Base-by-base conservation (phyloP, 2,113 vertebrate species). In the Phyllostomus discolor region DNA sequence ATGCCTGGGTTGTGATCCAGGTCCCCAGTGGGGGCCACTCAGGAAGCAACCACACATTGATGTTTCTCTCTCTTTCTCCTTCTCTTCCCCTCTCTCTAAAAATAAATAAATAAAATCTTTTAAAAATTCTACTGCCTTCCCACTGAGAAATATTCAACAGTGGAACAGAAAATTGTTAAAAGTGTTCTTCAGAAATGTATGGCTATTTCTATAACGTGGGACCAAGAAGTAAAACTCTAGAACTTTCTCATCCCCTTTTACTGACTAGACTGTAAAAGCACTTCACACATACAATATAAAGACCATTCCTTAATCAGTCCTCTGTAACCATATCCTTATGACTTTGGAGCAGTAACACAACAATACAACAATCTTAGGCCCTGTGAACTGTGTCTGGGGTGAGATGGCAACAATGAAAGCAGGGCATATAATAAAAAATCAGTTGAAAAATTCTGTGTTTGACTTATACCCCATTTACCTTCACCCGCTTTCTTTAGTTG, bases 341-440 rank as follows among this genome's bases (percentile, higher is more conserved):
- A 96, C 88, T 54, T 95, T 69, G 87, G 10, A 54, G 50, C n/a
- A 90, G 88, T 82, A 88, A 97, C 5, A 57, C 1, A 79, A 75
- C 78, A 24, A 62, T 54, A 57, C 0, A 92, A 97, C 87, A 97
- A 97, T 62, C 86, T 76, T 95, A 92, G 69, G 82, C 76, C 95
- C 97, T 97, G 89, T 94, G 90, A 96, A 81, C 79, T 80, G 48
- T 93, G 95, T 97, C 90, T 96, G 93, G 93, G 94, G 83, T 48
- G 72, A 92, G 82, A 90, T 52, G 52, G 88, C 70, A 96, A 95
- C 82, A 26, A 73, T 6, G 48, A 64, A 95, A 79, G 78, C 75
- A 57, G 91, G 90, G 95, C 54, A 54, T 91, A 97, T 91, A 24
- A 94, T 70, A 43, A 90, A 90, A 97, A 98, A 82, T 54, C 43